Evolutionary conservation across 2,797 vertebrate species (phyloP).

Genomic region (Chaenodraco wilsoni): DNA sequence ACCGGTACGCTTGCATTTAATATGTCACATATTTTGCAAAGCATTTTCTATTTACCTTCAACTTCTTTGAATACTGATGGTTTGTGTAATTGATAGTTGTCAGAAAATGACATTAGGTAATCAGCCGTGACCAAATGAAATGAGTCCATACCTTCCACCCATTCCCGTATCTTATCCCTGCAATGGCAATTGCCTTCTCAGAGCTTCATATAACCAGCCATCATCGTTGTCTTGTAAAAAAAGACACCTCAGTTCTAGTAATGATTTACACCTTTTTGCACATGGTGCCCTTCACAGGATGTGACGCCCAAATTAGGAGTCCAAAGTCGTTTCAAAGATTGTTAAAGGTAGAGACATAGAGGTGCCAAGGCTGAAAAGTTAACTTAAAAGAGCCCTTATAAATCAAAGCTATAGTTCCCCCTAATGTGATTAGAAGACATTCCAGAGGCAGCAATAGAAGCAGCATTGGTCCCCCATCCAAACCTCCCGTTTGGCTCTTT

Average conservation of each 20-base stretch:
- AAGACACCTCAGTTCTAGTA: constrained; percentile 39
- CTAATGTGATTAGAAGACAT: constrained; percentile 81
- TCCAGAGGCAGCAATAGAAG: constrained; percentile 62
- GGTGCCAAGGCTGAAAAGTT: constrained; percentile 64
- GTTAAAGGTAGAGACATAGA: constrained; percentile 73
- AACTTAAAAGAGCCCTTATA: constrained; percentile 79
- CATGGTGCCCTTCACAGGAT: constrained; percentile 71
- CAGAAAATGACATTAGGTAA: constrained; percentile 43
- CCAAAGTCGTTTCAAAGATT: constrained; percentile 77
- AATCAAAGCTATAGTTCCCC: constrained; percentile 75
- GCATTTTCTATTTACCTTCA: constrained; percentile 5
- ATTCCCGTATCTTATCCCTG: constrained; percentile 26
- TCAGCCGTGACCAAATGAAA: constrained; percentile 40
- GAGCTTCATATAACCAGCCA: constrained; percentile 34
- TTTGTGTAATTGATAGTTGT: constrained; percentile 39
- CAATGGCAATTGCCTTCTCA: constrained; percentile 12
- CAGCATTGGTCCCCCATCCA: constrained; percentile 62
- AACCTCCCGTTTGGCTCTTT: constrained; percentile 75
- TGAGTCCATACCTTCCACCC: constrained; percentile 26
- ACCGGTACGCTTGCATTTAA: neutral
- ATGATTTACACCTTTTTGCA: constrained; percentile 73
- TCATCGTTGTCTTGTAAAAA: constrained; percentile 39
- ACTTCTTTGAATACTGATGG: constrained; percentile 4
- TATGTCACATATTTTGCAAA: neutral
- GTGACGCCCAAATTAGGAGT: constrained; percentile 73